Evolutionary conservation across 2,113 vertebrate genomes (phyloP), one percentile per base, ranked within the genome.

Genomic region (Rhinichthys klamathensis): DNA sequence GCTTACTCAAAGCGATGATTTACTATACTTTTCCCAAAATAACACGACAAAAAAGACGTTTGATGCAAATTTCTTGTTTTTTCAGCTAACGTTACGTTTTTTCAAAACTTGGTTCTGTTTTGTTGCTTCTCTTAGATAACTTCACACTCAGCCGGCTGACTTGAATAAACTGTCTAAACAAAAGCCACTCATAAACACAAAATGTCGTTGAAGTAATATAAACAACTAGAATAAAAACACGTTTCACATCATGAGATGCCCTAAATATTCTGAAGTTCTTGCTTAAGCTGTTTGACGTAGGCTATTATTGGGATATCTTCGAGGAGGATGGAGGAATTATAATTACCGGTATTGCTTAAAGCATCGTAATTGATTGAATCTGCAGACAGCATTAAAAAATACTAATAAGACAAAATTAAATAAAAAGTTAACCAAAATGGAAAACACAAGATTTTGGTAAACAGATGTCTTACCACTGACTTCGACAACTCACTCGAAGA

Each of bases 401-500:
- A 11, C 15, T 5, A 56, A 56, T 21, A 8, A 21, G 6, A 21
- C 30, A 10, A 46, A 5, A 30, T 2, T 9, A 56, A 23, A 15
- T 41, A 38, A 18, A 32, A 38, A n/a, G 5, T 38, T 25, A 25
- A 46, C 54, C n/a, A 2, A 16, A 38, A 69, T 35, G 41, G 21
- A 56, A 63, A 78, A 30, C 15, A 63, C 16, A 41, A 35, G 12
- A 76, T 69, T 16, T 80, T 8, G 6, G 6, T 4, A 77, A 7
- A 35, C 32, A 79, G n/a, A 80, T 63, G 58, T 63, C 78, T 80
- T 80, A 80, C 78, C 78, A 25, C 63, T 11, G 13, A 80, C 13
- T 80, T 63, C 7, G 58, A 30, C 38, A 80, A 63, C 78, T 80
- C 78, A 65, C 58, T 30, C 58, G 58, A 30, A 63, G 78, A 46